Conservation (phyloP, 2,113 vertebrate species). For the Semnornis frantzii region DNA sequence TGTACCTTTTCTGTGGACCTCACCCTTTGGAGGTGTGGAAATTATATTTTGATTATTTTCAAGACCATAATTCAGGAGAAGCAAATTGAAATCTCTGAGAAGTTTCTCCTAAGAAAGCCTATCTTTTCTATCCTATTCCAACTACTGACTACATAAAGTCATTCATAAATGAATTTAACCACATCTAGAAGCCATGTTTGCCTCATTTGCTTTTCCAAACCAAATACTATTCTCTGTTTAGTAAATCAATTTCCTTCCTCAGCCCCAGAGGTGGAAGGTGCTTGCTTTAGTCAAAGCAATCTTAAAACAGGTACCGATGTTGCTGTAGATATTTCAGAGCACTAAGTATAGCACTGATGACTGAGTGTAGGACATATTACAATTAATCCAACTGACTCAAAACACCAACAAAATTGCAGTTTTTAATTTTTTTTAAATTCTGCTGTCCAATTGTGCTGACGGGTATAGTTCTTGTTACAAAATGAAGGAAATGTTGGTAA, state of each 20-base stretch:
- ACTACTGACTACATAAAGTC: neutral
- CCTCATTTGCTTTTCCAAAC: neutral
- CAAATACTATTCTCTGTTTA: neutral
- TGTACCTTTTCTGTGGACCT: neutral
- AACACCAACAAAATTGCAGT: neutral
- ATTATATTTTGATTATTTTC: neutral
- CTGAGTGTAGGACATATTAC: neutral
- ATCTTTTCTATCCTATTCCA: neutral
- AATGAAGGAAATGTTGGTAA: conserved; percentile 7
- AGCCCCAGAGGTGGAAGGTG: neutral
- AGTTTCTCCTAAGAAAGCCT: neutral
- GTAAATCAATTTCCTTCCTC: neutral
- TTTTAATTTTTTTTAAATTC: neutral
- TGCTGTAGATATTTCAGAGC: neutral
- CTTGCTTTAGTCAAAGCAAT: neutral
- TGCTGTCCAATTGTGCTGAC: neutral
- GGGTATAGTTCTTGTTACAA: neutral
- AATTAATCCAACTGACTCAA: neutral
- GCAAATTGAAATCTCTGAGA: neutral
- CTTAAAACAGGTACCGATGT: neutral
- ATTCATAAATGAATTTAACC: neutral
- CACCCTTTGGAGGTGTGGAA: neutral
- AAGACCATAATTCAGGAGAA: neutral
- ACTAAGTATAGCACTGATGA: too few relatives aligned
- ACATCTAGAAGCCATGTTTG: neutral